Conservation (phyloP, 1,140 invertebrate species). For the Pemphigus obesinymphae region DNA sequence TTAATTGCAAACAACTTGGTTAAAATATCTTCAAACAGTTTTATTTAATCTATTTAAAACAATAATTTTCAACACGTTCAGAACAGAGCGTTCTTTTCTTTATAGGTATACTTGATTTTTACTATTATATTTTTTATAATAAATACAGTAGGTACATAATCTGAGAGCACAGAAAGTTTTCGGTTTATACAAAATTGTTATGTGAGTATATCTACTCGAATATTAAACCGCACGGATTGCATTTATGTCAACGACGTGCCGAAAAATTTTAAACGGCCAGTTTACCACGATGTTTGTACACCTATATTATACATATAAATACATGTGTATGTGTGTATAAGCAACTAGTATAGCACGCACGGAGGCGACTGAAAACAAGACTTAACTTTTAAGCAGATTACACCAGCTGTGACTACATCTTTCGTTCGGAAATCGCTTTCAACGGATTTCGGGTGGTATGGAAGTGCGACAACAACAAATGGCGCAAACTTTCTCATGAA, state of each 20-base stretch:
- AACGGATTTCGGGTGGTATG: slow-evolving; percentile 26
- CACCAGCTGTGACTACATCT: slow-evolving; percentile 39
- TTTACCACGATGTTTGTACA: not conserved
- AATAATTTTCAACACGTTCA: too few relatives aligned
- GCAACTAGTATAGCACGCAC: not conserved
- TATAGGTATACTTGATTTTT: too few relatives aligned
- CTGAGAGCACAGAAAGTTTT: not conserved
- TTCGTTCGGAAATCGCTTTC: slow-evolving; percentile 39
- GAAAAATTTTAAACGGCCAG: not conserved
- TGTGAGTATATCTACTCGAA: not conserved
- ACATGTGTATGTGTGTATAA: not conserved
- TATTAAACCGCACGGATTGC: slow-evolving; percentile 9
- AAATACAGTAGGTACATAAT: too few relatives aligned
- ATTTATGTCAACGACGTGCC: slow-evolving; percentile 3
- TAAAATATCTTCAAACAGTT: too few relatives aligned
- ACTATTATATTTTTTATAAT: too few relatives aligned
- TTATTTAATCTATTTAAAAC: too few relatives aligned
- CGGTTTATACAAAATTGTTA: not conserved
- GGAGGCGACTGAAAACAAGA: slow-evolving; percentile 26
- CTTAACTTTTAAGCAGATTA: slow-evolving; percentile 42
- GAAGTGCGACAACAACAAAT: slow-evolving; percentile 18
- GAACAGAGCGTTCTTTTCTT: too few relatives aligned
- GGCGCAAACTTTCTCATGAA: slow-evolving; percentile 22
- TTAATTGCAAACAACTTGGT: too few relatives aligned
- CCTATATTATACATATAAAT: not conserved